A percentile compares a stretch with the other conserved stretches of the same genome.
These are phyloP conservation scores for Temnothorax unifasciatus DNA, from an alignment of 2,888 invertebrate species.

Conservation along the genomic window DNA sequence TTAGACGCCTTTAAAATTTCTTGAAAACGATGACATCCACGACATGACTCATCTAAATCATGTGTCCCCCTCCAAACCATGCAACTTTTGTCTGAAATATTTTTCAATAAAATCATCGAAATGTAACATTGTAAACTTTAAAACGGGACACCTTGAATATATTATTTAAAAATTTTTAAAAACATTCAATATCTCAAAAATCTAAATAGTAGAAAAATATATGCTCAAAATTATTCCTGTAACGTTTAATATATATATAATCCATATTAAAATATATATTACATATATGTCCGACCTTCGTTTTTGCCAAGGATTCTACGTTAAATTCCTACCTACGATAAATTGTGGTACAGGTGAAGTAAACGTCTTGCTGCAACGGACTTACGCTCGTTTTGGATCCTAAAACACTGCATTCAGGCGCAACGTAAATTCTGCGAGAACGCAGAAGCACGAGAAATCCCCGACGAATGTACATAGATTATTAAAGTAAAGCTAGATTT, in stretches of 20 bases:
- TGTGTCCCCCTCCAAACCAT: too few relatives aligned
- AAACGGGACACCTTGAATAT: too few relatives aligned
- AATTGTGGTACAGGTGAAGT: constrained; percentile 52
- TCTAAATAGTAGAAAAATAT: not conserved
- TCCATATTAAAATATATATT: constrained; percentile 11
- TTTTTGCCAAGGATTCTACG: constrained; percentile 23
- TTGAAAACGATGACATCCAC: too few relatives aligned
- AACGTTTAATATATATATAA: not conserved
- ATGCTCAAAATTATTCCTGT: not conserved
- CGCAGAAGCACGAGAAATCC: constrained; percentile 32
- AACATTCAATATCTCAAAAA: not conserved
- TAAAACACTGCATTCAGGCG: constrained; percentile 54
- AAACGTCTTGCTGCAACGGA: constrained; percentile 51
- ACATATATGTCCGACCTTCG: constrained; percentile 7
- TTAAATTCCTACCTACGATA: constrained; percentile 48
- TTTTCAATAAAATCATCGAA: too few relatives aligned
- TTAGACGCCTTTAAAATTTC: too few relatives aligned
- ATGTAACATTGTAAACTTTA: too few relatives aligned
- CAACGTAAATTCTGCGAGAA: constrained; percentile 46
- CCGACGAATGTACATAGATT: constrained; percentile 49
- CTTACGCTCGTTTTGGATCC: constrained; percentile 46
- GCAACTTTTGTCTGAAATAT: too few relatives aligned
- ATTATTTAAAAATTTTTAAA: not conserved
- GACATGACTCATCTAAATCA: too few relatives aligned
- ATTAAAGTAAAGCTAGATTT: constrained; percentile 55